Evolutionary conservation across 2,888 invertebrate species (phyloP).

Genomic region (Athripsodes cinereus): DNA sequence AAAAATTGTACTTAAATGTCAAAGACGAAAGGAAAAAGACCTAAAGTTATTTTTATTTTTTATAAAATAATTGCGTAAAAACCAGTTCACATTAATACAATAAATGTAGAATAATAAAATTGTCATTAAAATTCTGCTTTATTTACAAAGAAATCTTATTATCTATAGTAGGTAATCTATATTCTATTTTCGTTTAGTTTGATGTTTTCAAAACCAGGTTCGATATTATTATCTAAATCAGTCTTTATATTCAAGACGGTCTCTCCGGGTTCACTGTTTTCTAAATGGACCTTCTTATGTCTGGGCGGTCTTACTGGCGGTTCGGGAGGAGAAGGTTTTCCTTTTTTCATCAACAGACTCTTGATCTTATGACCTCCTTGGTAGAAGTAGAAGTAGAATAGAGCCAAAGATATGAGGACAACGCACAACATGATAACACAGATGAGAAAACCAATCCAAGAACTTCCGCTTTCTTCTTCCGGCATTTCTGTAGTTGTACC

Average conservation of each 20-base stretch:
- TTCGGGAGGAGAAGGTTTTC: conserved; percentile 33
- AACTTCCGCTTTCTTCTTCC: conserved; percentile 36
- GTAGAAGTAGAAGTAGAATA: conserved; percentile 71
- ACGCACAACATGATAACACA: conserved; percentile 61
- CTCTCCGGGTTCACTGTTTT: conserved; percentile 35
- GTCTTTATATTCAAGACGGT: conserved; percentile 31
- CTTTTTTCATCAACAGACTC: conserved; percentile 50
- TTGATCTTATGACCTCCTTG: conserved; percentile 64
- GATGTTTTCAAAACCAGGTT: conserved; percentile 48
- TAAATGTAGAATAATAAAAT: too few relatives aligned
- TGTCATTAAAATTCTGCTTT: too few relatives aligned
- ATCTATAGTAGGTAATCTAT: too few relatives aligned
- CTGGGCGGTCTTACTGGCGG: conserved; percentile 38
- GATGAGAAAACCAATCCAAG: conserved; percentile 53
- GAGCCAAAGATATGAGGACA: conserved; percentile 57
- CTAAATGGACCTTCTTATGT: conserved; percentile 16
- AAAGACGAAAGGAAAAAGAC: too few relatives aligned
- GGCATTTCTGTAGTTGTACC: conserved; percentile 21
- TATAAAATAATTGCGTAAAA: too few relatives aligned
- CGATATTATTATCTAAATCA: conserved; percentile 36
- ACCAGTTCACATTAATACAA: too few relatives aligned
- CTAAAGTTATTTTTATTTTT: too few relatives aligned
- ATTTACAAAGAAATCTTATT: too few relatives aligned
- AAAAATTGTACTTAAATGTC: too few relatives aligned
- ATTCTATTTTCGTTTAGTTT: conserved; percentile 35